Percentiles rank a stretch among this genome's conserved stretches.
phyloP scores from a whole-genome alignment of 2,113 vertebrate species.

The Falcunculus frontatus region DNA sequence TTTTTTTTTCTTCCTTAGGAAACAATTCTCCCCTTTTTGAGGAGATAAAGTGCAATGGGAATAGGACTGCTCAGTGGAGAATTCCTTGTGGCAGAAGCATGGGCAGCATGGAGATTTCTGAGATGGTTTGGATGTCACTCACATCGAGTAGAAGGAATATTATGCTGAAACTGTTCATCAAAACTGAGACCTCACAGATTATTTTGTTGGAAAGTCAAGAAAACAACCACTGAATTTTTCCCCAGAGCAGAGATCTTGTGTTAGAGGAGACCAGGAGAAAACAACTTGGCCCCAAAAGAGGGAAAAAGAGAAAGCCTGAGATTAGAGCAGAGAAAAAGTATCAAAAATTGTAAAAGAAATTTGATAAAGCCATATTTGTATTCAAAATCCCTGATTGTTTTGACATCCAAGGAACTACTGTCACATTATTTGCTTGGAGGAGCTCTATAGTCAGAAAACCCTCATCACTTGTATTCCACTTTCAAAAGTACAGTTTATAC shows the following conservation, averaged over 20 bases:
- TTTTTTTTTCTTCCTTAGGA: background rate
- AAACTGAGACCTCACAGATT: background rate
- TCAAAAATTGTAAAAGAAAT: background rate
- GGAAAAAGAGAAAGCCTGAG: background rate
- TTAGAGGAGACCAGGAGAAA: background rate
- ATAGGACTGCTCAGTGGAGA: background rate
- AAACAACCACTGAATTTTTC: background rate
- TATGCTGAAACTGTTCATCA: background rate
- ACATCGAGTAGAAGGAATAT: background rate
- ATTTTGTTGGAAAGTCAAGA: background rate
- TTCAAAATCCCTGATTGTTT: background rate
- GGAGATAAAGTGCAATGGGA: background rate
- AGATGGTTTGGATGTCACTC: background rate
- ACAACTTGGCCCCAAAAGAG: background rate
- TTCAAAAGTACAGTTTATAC: background rate
- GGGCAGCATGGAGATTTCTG: background rate
- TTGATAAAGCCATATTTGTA: background rate
- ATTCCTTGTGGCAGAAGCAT: background rate
- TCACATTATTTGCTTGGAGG: background rate
- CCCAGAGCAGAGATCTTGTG: background rate
- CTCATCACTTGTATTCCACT: background rate
- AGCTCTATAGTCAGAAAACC: background rate
- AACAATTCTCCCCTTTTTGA: background rate
- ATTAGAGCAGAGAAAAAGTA: background rate
- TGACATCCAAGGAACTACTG: background rate